These are phyloP conservation scores for Zophobas atratus DNA, from an alignment of 1,140 invertebrate species.

Conservation along the genomic window DNA sequence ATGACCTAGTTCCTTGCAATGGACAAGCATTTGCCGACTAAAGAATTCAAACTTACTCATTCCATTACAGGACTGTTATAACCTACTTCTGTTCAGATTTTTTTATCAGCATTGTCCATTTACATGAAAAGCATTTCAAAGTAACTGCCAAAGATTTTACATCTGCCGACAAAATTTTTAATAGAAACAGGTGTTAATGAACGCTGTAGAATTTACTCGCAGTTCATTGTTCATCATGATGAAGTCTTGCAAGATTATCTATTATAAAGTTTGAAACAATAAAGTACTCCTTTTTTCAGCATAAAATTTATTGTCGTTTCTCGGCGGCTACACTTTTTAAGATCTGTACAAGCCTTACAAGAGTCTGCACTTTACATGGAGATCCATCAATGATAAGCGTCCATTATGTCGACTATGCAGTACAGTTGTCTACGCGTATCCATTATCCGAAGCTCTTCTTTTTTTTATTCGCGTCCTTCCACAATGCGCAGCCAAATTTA, in stretches of 20 bases:
- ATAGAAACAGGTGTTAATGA: not conserved
- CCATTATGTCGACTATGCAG: constrained; percentile 48
- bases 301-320: constrained; percentile 42
- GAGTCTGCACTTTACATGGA: constrained; percentile 51
- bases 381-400: constrained; percentile 51
- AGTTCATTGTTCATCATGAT: not conserved
- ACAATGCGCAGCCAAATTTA: constrained; percentile 13
- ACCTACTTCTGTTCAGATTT: no score
- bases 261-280: constrained; percentile 40
- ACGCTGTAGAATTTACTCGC: not conserved
- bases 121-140: no score
- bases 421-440: constrained; percentile 43
- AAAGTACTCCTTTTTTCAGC: constrained; percentile 19
- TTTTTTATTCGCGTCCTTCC: constrained; percentile 13
- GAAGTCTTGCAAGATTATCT: constrained; percentile 8
- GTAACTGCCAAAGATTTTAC: no score
- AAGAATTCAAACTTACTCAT: no score
- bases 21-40: no score
- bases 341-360: constrained; percentile 49
- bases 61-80: no score
- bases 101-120: no score
- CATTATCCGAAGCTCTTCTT: constrained; percentile 24
- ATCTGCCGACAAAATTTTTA: no score
- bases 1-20: no score
- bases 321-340: constrained; percentile 41